phyloP scores from a whole-genome alignment of 2,797 vertebrate species.

The Mormyrus hasselquistii region DNA sequence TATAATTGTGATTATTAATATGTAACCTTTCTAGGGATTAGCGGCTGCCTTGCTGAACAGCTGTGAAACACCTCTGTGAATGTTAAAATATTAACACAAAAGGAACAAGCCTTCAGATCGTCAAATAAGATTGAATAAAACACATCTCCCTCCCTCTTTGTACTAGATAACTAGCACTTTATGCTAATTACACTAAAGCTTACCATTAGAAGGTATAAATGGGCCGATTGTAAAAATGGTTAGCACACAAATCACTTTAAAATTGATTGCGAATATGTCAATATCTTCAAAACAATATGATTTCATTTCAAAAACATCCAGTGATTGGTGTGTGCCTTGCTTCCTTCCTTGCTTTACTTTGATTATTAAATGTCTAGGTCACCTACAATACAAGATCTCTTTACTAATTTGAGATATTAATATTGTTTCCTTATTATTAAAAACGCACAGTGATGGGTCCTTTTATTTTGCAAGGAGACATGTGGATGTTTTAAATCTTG shows the following conservation, averaged over 20 bases:
- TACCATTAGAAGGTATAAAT: background rate
- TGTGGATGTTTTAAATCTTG: background rate
- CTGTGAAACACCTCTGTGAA: background rate
- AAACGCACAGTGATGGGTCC: background rate
- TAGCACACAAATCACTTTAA: background rate
- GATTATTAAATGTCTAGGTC: background rate
- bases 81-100: background rate
- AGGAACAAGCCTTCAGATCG: background rate
- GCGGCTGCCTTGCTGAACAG: background rate
- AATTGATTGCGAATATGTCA: background rate
- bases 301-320: background rate
- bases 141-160: background rate
- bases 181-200: background rate
- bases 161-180: background rate
- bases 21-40: background rate
- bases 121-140: background rate
- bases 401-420: background rate
- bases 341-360: background rate
- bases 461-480: background rate
- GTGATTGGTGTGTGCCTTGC: background rate
- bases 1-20: constrained; percentile 1
- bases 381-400: background rate
- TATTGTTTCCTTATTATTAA: background rate
- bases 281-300: background rate
- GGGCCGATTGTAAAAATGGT: background rate